Evolutionary conservation across 2,797 vertebrate species (phyloP).

Genomic region (Nothura maculosa): DNA sequence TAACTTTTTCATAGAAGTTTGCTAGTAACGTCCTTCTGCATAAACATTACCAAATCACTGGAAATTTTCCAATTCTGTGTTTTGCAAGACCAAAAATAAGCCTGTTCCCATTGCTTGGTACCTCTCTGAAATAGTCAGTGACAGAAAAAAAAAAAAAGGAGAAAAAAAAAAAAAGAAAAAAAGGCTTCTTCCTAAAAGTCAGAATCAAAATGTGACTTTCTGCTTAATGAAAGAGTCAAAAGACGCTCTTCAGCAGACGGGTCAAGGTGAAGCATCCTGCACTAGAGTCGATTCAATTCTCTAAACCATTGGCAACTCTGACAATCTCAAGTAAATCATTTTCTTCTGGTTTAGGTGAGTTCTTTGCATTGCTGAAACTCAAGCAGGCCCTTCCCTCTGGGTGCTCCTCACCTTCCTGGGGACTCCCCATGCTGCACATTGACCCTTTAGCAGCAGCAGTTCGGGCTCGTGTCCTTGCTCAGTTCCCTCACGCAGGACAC

Average conservation of each 20-base stretch:
- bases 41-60: background rate
- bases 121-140: background rate
- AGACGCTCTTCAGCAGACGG: background rate
- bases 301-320: background rate
- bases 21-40: accelerated
- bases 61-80: background rate
- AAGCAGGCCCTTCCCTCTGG: background rate
- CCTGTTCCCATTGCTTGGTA: background rate
- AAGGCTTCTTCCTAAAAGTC: background rate
- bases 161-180: too few relatives aligned
- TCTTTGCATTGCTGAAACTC: background rate
- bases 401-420: background rate
- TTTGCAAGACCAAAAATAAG: background rate
- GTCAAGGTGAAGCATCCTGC: background rate
- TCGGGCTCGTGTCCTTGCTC: background rate
- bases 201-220: background rate
- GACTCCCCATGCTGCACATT: background rate
- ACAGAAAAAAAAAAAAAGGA: background rate
- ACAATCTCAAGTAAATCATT: background rate
- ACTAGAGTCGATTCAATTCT: background rate
- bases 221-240: background rate
- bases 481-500: background rate
- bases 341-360: background rate
- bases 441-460: background rate
- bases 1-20: accelerated